Percentiles rank a stretch among this genome's conserved stretches.
These are phyloP conservation scores for Stenurella melanura DNA, from an alignment of 2,888 invertebrate genomes.

Conservation along the genomic window DNA sequence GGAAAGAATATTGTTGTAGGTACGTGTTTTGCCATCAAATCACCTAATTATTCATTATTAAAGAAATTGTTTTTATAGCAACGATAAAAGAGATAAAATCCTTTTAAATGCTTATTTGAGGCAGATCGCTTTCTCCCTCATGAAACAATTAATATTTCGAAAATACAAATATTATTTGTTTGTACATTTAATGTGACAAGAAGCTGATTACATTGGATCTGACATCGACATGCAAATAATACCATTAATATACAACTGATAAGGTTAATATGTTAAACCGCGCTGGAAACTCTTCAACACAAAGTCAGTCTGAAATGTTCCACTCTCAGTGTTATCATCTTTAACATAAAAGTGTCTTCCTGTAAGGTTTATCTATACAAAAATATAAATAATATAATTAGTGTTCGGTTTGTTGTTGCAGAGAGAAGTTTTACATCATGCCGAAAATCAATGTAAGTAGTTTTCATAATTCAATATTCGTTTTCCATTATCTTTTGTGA, in stretches of 20 bases:
- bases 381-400: slow-evolving; percentile 19
- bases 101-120: no score
- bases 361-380: slow-evolving; percentile 26
- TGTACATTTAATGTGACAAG: background rate
- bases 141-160: background rate
- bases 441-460: slow-evolving; percentile 20
- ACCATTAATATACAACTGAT: slow-evolving; percentile 24
- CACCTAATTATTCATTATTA: background rate
- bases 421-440: background rate
- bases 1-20: background rate
- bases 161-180: slow-evolving; percentile 1
- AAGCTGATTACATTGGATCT: background rate
- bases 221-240: slow-evolving; percentile 1
- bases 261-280: slow-evolving; percentile 14
- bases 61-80: no score
- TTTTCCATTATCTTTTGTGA: no score
- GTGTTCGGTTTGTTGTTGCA: slow-evolving; percentile 20
- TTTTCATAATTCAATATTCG: background rate
- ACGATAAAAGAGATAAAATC: no score
- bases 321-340: slow-evolving; percentile 23
- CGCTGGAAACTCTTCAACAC: slow-evolving; percentile 12
- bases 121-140: background rate
- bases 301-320: slow-evolving; percentile 28
- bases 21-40: background rate
- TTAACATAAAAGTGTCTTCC: slow-evolving; percentile 39